These are phyloP conservation scores for Pachyseris speciosa DNA, from an alignment of 64 coral and sea anemone genomes.

Conservation along the genomic window DNA sequence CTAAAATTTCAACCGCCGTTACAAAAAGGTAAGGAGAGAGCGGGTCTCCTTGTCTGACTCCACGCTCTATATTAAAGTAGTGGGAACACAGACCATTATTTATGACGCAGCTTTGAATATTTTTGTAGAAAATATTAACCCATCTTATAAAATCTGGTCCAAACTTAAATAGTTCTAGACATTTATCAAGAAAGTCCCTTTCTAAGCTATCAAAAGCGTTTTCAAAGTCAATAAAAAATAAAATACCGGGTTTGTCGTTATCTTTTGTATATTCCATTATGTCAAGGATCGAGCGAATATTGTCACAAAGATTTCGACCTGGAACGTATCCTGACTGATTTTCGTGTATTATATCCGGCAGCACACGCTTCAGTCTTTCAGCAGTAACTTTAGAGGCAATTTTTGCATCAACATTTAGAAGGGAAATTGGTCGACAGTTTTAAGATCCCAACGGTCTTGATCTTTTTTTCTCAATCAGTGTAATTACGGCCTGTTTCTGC, in stretches of 20 bases:
- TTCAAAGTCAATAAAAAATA: background rate
- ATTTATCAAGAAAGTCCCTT: conserved; percentile 34
- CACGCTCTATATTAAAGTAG: too few relatives aligned
- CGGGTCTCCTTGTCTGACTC: too few relatives aligned
- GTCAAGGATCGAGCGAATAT: background rate
- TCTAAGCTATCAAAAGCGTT: background rate
- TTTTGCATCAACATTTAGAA: background rate
- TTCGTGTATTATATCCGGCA: background rate
- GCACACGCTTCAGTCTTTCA: background rate
- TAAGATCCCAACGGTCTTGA: background rate
- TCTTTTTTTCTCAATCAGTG: background rate
- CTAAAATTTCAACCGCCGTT: conserved; percentile 13
- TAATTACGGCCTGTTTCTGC: background rate
- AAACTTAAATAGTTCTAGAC: conserved; percentile 9
- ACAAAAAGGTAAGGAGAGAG: conserved; percentile 25
- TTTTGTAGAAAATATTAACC: conserved; percentile 47
- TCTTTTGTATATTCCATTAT: background rate
- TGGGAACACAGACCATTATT: conserved; percentile 20
- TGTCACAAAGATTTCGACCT: background rate
- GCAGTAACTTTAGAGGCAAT: background rate
- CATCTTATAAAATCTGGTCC: conserved; percentile 26
- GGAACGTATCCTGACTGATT: background rate
- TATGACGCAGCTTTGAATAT: conserved; percentile 23
- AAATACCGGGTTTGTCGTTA: background rate
- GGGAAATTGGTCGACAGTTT: background rate